These are phyloP conservation scores for Cenopis cana DNA, from an alignment of 2,888 invertebrate species.

Conservation along the genomic window DNA sequence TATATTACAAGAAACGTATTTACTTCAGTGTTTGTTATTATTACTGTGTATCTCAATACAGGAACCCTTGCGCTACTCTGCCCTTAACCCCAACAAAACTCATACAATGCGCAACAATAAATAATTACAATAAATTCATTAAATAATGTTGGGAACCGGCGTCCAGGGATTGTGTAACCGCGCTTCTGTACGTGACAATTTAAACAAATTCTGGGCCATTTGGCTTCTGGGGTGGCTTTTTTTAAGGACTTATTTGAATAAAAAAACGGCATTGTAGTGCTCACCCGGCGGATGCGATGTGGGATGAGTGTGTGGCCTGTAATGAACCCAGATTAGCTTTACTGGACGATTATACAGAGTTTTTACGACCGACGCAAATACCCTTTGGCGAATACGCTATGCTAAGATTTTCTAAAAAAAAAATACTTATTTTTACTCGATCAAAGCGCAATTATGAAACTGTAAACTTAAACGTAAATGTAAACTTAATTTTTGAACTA, in stretches of 20 bases:
- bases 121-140: slow-evolving; percentile 33
- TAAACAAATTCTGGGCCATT: slow-evolving; percentile 85
- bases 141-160: slow-evolving; percentile 62
- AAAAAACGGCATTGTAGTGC: slow-evolving; percentile 71
- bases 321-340: slow-evolving; percentile 55
- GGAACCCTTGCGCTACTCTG: too few relatives aligned
- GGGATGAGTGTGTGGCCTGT: slow-evolving; percentile 78
- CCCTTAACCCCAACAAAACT: slow-evolving; percentile 1
- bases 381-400: not conserved
- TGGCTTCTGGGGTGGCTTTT: slow-evolving; percentile 83
- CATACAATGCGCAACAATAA: not conserved
- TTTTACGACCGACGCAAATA: slow-evolving; percentile 13
- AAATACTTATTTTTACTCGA: too few relatives aligned
- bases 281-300: slow-evolving; percentile 73
- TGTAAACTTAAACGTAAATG: too few relatives aligned
- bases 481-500: too few relatives aligned
- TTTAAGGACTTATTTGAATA: slow-evolving; percentile 79
- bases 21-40: too few relatives aligned
- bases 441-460: too few relatives aligned
- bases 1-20: too few relatives aligned
- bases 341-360: slow-evolving; percentile 38
- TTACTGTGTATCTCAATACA: too few relatives aligned
- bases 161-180: slow-evolving; percentile 76
- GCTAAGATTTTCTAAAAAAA: not conserved
- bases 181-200: slow-evolving; percentile 85